A percentile compares a stretch with the other conserved stretches of the same genome.
phyloP scores from a whole-genome alignment of 2,888 invertebrate species.

The Ceriagrion tenellum region DNA sequence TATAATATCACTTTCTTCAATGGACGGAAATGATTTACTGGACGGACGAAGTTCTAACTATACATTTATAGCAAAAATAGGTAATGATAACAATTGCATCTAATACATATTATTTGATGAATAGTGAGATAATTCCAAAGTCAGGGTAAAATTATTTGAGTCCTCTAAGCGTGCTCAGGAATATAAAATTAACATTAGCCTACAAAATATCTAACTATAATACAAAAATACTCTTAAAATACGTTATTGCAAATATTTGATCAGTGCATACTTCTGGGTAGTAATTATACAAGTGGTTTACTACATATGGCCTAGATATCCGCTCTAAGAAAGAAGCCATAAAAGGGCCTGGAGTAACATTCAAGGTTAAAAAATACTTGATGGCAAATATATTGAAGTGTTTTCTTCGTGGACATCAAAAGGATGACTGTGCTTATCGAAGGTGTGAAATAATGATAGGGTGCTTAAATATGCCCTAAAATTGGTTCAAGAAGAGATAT shows the following conservation, averaged over 20 bases:
- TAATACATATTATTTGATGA: not conserved
- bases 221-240: not conserved
- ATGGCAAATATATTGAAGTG: too few species aligned
- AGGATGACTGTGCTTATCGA: too few species aligned
- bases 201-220: not conserved
- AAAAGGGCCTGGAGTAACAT: too few species aligned
- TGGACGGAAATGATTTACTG: constrained; percentile 27
- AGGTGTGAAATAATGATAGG: too few species aligned
- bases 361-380: too few species aligned
- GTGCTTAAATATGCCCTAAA: too few species aligned
- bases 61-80: constrained; percentile 4
- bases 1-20: not conserved
- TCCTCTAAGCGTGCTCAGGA: not conserved
- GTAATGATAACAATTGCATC: not conserved
- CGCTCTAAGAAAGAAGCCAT: not conserved
- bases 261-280: not conserved
- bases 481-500: too few species aligned
- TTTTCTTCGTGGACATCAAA: too few species aligned
- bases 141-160: not conserved
- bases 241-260: not conserved
- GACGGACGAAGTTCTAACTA: not conserved
- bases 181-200: not conserved
- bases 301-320: not conserved
- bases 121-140: not conserved
- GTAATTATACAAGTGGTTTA: not conserved